phyloP scores from a whole-genome alignment of 2,113 vertebrate species.

The Osmerus mordax region DNA sequence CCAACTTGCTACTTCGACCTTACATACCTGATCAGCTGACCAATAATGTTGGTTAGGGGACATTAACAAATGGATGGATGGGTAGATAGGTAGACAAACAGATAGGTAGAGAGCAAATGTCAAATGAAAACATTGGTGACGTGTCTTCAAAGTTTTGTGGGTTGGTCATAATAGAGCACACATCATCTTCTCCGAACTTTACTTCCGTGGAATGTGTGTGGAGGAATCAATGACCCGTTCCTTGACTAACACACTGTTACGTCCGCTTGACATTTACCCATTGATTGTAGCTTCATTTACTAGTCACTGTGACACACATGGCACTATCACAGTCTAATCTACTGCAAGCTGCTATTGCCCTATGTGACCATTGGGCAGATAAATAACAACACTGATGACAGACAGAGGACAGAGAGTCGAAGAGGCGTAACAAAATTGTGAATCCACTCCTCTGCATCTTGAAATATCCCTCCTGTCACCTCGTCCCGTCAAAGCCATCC shows the following conservation, averaged over 20 bases:
- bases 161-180: background rate
- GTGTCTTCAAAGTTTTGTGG: no score
- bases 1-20: background rate
- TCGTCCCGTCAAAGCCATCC: slow-evolving; percentile 42
- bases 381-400: slow-evolving; percentile 28
- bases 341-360: slow-evolving; percentile 14
- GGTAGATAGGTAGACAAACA: no score
- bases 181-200: background rate
- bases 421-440: slow-evolving; percentile 31
- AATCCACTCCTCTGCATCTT: slow-evolving; percentile 34
- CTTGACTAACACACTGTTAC: slow-evolving; percentile 11
- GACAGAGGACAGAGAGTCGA: slow-evolving; percentile 18
- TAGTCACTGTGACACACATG: slow-evolving; percentile 13
- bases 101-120: no score
- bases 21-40: no score
- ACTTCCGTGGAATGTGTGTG: background rate
- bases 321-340: slow-evolving; percentile 2
- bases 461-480: slow-evolving; percentile 39
- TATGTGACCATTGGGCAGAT: slow-evolving; percentile 9
- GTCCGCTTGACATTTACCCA: slow-evolving; percentile 8
- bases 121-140: no score
- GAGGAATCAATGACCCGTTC: slow-evolving; percentile 1
- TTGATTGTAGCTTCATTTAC: slow-evolving; percentile 6
- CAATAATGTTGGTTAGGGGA: no score
- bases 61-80: no score